Evolutionary conservation across 2,888 invertebrate genomes (phyloP).

Genomic region (Drosophila putrida): DNA sequence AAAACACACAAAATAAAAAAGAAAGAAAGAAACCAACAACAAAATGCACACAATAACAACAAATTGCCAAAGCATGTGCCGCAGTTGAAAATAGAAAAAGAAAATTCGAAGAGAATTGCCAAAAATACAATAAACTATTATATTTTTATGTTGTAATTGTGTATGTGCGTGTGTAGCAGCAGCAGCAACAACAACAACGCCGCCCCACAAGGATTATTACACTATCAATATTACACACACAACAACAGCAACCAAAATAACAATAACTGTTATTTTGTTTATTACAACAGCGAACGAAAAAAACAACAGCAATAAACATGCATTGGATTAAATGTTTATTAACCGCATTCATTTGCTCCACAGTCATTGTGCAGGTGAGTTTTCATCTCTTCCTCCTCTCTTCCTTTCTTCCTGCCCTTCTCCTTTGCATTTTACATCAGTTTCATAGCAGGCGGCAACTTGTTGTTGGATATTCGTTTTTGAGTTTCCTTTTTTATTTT

Average conservation of each 20-base stretch:
- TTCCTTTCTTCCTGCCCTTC: conserved; percentile 2
- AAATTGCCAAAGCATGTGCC: conserved; percentile 66
- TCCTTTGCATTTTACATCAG: conserved; percentile 10
- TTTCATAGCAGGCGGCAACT: conserved; percentile 45
- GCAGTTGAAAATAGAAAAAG: conserved; percentile 53
- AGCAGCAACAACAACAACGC: conserved; percentile 34
- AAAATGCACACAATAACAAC: conserved; percentile 61
- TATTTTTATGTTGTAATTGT: conserved; percentile 46
- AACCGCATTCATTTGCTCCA: conserved; percentile 84
- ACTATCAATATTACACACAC: conserved; percentile 51
- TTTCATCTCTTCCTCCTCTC: conserved; percentile 5
- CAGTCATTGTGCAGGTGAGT: conserved; percentile 85
- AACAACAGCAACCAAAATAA: conserved; percentile 31
- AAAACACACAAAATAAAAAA: conserved; percentile 18
- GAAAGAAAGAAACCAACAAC: conserved; percentile 24
- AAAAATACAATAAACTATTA: conserved; percentile 64
- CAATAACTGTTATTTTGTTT: conserved; percentile 36
- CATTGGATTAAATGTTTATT: conserved; percentile 85
- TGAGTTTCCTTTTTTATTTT: conserved; percentile 28
- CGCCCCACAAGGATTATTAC: conserved; percentile 60
- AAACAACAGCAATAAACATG: conserved; percentile 79
- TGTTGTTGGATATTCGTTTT: conserved; percentile 46
- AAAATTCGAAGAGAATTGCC: conserved; percentile 36
- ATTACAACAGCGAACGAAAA: conserved; percentile 47
- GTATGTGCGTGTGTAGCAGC: conserved; percentile 42